Evolutionary conservation across 2,888 invertebrate genomes (phyloP).

Genomic region (Ryuthela nishihirai): DNA sequence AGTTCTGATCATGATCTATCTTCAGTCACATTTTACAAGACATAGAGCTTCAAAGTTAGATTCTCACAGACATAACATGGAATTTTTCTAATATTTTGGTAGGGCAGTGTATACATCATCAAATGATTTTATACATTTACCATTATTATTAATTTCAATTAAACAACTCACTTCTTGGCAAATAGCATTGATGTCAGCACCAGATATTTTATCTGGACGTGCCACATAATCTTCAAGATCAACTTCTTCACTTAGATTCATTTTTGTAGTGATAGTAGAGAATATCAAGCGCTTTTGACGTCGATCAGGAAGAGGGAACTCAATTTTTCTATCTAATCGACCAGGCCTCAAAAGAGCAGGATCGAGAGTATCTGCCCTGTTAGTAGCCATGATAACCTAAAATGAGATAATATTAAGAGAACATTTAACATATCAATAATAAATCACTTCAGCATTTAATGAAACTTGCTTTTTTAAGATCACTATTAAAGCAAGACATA

Average conservation of each 20-base stretch:
- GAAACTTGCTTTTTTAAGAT: too few species aligned
- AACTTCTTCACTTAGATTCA: constrained; percentile 98
- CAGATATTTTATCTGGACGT: constrained; percentile 96
- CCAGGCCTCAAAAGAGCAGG: constrained; percentile 95
- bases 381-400: constrained; percentile 88
- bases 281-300: constrained; percentile 90
- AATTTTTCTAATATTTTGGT: too few species aligned
- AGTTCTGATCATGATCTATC: too few species aligned
- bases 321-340: constrained; percentile 95
- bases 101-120: too few species aligned
- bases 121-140: too few species aligned
- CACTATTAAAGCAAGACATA: too few species aligned
- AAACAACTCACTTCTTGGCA: constrained; percentile 74
- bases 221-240: constrained; percentile 99
- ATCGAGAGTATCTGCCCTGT: constrained; percentile 95
- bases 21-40: too few species aligned
- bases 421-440: too few species aligned
- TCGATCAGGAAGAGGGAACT: constrained; percentile 94
- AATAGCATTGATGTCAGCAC: constrained; percentile 99
- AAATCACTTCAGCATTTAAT: too few species aligned
- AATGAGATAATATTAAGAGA: too few species aligned
- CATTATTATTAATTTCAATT: neutral
- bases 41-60: too few species aligned
- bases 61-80: too few species aligned
- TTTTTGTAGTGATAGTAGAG: constrained; percentile 92